These are phyloP conservation scores for Macrophya alboannulata DNA, from an alignment of 2,888 invertebrate genomes.

Conservation along the genomic window DNA sequence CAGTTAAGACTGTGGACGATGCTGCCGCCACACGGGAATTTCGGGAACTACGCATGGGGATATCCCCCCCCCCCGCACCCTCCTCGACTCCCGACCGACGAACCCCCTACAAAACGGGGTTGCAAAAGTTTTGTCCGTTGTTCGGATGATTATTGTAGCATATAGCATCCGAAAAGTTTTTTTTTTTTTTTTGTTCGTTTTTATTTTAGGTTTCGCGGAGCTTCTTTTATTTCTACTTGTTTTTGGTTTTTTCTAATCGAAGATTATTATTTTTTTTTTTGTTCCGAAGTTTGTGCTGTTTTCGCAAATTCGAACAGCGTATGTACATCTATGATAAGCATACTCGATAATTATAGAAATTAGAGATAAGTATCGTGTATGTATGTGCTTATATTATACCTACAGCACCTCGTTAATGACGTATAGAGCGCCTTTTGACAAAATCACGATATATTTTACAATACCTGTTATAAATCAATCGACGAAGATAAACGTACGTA, in stretches of 20 bases:
- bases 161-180: not conserved
- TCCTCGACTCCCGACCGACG: conserved; percentile 57
- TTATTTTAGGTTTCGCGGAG: not conserved
- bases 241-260: not conserved
- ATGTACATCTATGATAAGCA: not conserved
- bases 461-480: conserved; percentile 68
- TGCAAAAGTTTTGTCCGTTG: conserved; percentile 77
- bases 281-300: not conserved
- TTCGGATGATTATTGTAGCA: not conserved
- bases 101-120: conserved; percentile 61
- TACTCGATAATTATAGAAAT: conserved; percentile 1
- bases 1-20: conserved; percentile 72
- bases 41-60: conserved; percentile 74
- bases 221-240: not conserved
- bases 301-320: not conserved
- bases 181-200: not conserved
- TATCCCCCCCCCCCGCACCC: conserved; percentile 69
- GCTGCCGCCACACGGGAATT: conserved; percentile 78
- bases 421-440: conserved; percentile 56
- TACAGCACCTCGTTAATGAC: not conserved
- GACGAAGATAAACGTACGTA: conserved; percentile 53
- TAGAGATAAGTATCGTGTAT: not conserved
- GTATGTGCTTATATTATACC: not conserved
- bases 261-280: not conserved
- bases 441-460: conserved; percentile 7